A percentile compares a stretch with the other conserved stretches of the same genome.
phyloP scores from a whole-genome alignment of 2,888 invertebrate genomes.

The Cerastis rubricosa region DNA sequence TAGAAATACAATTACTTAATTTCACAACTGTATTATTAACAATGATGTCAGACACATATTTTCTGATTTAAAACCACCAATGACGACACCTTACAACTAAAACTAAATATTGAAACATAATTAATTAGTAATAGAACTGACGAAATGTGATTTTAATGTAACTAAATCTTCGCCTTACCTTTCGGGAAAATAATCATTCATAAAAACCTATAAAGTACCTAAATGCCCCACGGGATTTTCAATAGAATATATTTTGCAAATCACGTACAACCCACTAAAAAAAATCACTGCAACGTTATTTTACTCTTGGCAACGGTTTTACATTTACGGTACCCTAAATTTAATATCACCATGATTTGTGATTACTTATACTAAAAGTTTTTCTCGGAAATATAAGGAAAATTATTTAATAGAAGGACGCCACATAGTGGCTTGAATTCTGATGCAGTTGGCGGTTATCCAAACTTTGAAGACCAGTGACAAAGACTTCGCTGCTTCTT shows the following conservation, averaged over 20 bases:
- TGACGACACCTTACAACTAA: no score
- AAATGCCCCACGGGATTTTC: background rate
- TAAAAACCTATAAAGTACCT: background rate
- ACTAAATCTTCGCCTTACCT: background rate
- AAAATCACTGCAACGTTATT: conserved; percentile 5
- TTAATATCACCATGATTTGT: conserved; percentile 48
- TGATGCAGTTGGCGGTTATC: conserved; percentile 65
- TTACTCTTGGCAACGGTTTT: conserved; percentile 7
- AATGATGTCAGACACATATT: no score
- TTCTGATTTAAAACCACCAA: background rate
- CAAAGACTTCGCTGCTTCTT: conserved; percentile 34
- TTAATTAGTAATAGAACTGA: background rate
- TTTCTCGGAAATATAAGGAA: conserved; percentile 53
- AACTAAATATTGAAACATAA: background rate
- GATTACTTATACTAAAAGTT: conserved; percentile 54
- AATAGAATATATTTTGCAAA: background rate
- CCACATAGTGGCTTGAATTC: conserved; percentile 56
- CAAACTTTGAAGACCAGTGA: conserved; percentile 50
- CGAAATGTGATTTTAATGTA: background rate
- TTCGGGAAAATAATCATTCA: background rate
- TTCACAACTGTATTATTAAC: background rate
- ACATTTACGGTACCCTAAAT: conserved; percentile 42
- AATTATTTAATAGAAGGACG: conserved; percentile 57
- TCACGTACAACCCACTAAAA: background rate
- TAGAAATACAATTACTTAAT: conserved; percentile 18